Conservation (phyloP, 2,888 invertebrate species). For the Ommatoiulus sabulosus region DNA sequence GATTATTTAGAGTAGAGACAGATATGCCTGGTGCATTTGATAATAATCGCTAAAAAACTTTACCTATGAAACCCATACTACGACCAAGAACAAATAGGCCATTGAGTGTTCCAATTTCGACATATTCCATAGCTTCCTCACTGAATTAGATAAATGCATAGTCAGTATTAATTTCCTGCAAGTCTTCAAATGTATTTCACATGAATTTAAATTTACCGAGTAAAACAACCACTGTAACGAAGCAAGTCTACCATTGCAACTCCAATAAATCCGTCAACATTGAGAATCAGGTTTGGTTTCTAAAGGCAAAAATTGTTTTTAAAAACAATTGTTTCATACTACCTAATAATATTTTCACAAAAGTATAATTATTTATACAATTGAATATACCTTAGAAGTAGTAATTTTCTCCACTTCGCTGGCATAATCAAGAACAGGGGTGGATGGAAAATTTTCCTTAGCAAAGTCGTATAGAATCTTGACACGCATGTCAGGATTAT, state of each 20-base stretch:
- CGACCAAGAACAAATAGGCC: conserved; percentile 98
- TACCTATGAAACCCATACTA: conserved; percentile 96
- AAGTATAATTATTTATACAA: not conserved
- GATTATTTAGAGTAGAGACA: not conserved
- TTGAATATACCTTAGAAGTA: conserved; percentile 80
- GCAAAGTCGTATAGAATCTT: conserved; percentile 97
- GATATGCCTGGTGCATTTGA: not conserved
- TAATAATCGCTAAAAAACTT: conserved; percentile 61
- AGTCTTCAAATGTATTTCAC: conserved; percentile 22
- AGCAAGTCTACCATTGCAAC: conserved; percentile 97
- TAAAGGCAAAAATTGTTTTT: conserved; percentile 63
- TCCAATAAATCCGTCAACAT: conserved; percentile 99
- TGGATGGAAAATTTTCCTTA: conserved; percentile 90
- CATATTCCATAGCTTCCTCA: conserved; percentile 97
- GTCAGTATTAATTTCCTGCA: not conserved
- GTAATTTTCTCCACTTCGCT: conserved; percentile 99
- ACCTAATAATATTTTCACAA: not conserved
- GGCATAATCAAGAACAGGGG: conserved; percentile 95
- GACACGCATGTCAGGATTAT: conserved; percentile 98
- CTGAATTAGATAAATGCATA: conserved; percentile 67
- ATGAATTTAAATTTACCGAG: conserved; percentile 73
- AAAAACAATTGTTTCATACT: not conserved
- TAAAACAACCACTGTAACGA: conserved; percentile 92
- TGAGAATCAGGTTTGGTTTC: conserved; percentile 99
- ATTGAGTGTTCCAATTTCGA: conserved; percentile 97